Conservation (phyloP, 1,140 invertebrate species). For the Dendroctonus valens region DNA sequence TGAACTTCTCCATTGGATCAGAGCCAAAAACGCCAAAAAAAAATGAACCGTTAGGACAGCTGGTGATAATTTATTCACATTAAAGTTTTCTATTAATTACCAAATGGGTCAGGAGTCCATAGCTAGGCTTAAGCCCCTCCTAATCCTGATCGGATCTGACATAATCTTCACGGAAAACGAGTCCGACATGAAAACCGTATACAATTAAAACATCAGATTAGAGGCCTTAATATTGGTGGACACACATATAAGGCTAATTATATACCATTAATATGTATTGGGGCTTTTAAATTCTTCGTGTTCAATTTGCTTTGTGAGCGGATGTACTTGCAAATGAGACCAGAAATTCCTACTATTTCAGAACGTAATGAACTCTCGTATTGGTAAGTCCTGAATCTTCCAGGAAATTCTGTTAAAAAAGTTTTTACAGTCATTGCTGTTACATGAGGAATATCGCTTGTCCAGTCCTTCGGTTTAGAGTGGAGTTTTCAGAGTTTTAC, state of each 20-base stretch:
- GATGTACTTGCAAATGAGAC: no score
- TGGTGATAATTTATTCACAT: slow-evolving; percentile 12
- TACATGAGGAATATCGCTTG: no score
- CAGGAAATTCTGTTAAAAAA: no score
- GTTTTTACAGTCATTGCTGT: no score
- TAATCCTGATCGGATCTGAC: slow-evolving; percentile 22
- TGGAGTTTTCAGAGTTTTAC: no score
- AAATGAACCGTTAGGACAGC: neutral
- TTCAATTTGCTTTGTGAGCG: no score
- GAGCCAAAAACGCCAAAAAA: neutral
- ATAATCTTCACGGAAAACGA: slow-evolving; percentile 25
- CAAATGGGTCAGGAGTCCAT: slow-evolving; percentile 23
- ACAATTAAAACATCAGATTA: slow-evolving; percentile 31
- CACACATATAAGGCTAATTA: slow-evolving; percentile 26
- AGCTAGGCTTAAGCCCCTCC: slow-evolving; percentile 1
- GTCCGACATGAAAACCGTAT: slow-evolving; percentile 25
- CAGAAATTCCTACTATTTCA: no score
- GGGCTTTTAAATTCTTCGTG: no score
- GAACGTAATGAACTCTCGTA: no score
- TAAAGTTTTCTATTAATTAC: slow-evolving; percentile 25
- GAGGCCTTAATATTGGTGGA: slow-evolving; percentile 10
- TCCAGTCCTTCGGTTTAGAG: no score
- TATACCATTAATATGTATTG: slow-evolving; percentile 18
- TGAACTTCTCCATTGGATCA: neutral
- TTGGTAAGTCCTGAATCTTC: no score